phyloP scores from a whole-genome alignment of 2,888 invertebrate genomes.

The Philereme vetulata region DNA sequence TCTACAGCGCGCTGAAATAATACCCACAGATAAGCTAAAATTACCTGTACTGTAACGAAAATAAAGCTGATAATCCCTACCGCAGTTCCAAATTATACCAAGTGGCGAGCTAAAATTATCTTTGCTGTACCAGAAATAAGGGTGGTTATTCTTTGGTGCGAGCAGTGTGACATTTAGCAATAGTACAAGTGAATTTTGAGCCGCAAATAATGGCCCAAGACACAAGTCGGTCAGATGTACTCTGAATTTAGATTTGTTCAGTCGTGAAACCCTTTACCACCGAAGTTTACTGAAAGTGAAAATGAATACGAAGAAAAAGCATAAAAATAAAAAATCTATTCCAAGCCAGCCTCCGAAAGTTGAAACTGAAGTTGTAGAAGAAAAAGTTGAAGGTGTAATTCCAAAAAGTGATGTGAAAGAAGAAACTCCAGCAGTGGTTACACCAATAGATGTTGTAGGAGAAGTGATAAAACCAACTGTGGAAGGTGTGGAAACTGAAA shows the following conservation, averaged over 20 bases:
- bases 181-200: constrained; percentile 61
- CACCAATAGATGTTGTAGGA: constrained; percentile 37
- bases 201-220: constrained; percentile 64
- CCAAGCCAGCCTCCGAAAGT: constrained; percentile 47
- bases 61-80: constrained; percentile 14
- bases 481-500: constrained; percentile 40
- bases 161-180: constrained; percentile 69
- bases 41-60: neutral
- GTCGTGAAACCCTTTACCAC: constrained; percentile 48
- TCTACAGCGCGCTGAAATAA: constrained; percentile 29
- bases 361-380: constrained; percentile 32
- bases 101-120: constrained; percentile 30
- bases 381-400: constrained; percentile 28
- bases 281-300: constrained; percentile 38
- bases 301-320: constrained; percentile 75
- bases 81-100: neutral
- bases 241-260: constrained; percentile 68
- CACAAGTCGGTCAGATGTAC: constrained; percentile 70
- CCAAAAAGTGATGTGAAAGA: constrained; percentile 42
- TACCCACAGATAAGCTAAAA: constrained; percentile 15
- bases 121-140: constrained; percentile 13
- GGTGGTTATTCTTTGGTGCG: constrained; percentile 21
- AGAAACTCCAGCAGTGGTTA: constrained; percentile 33
- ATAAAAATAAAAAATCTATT: constrained; percentile 62
- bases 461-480: constrained; percentile 41